Conservation (phyloP, 1,140 invertebrate species). For the Dendroctonus ponderosae region DNA sequence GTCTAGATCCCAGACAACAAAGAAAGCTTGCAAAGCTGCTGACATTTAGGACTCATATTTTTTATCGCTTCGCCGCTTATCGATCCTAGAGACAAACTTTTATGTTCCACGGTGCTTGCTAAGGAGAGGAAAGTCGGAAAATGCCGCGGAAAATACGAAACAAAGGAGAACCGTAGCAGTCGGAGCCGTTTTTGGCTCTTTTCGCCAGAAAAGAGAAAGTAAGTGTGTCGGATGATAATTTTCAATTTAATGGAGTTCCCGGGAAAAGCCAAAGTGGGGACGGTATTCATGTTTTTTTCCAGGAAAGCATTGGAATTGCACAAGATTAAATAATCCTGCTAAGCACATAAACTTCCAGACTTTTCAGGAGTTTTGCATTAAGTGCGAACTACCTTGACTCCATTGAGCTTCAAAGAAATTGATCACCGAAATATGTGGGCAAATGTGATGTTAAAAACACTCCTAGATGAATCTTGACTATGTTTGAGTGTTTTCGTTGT, state of each 20-base stretch:
- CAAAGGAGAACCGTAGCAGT: constrained; percentile 2
- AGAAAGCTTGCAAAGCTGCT: constrained; percentile 19
- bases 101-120: constrained; percentile 8
- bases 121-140: constrained; percentile 3
- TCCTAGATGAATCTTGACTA: too few relatives aligned
- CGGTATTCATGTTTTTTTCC: background rate
- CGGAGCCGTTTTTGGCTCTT: background rate
- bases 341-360: too few relatives aligned
- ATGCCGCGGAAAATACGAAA: constrained; percentile 13
- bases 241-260: constrained; percentile 5
- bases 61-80: constrained; percentile 21
- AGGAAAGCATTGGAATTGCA: too few relatives aligned
- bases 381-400: too few relatives aligned
- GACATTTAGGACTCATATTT: constrained; percentile 24
- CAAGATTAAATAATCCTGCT: too few relatives aligned
- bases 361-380: too few relatives aligned
- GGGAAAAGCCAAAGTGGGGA: constrained; percentile 2
- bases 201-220: constrained; percentile 3
- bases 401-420: too few relatives aligned
- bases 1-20: constrained; percentile 21
- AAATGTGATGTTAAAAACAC: too few relatives aligned
- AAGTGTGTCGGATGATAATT: constrained; percentile 8
- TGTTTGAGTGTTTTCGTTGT: too few relatives aligned
- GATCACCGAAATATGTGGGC: too few relatives aligned
- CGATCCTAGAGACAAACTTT: constrained; percentile 22